A percentile compares a stretch with the other conserved stretches of the same genome.
phyloP scores from a whole-genome alignment of 2,797 vertebrate species.

The Coilia nasus region DNA sequence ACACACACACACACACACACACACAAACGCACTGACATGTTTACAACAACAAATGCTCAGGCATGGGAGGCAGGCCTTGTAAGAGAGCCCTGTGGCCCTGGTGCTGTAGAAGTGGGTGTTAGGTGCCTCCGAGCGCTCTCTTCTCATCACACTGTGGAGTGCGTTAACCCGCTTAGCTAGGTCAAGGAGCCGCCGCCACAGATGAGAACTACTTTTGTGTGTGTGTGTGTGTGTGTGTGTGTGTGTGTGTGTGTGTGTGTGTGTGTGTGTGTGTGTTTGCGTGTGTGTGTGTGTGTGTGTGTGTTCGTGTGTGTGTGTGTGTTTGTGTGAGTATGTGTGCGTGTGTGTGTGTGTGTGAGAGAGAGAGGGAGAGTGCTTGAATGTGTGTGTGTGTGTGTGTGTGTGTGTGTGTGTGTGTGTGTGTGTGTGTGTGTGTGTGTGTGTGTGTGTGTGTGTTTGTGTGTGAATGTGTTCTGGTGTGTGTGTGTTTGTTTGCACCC shows the following conservation, averaged over 20 bases:
- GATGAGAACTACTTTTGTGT: constrained; percentile 55
- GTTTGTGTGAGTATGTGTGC: too few species aligned
- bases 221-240: constrained; percentile 59
- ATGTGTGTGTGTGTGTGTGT: too few species aligned
- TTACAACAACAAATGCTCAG: constrained; percentile 66
- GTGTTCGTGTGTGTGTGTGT: neutral
- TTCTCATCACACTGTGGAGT: constrained; percentile 72
- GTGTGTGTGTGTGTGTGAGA: too few species aligned
- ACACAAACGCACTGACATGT: constrained; percentile 63
- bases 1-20: neutral
- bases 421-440: neutral
- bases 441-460: too few species aligned
- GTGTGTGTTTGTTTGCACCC: neutral
- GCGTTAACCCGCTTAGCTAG: constrained; percentile 75
- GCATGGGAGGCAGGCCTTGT: constrained; percentile 50
- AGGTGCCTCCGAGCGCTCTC: constrained; percentile 73
- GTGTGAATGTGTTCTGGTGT: neutral
- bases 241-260: constrained; percentile 55
- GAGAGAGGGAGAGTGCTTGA: too few species aligned
- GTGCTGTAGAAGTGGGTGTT: constrained; percentile 80
- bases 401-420: too few species aligned
- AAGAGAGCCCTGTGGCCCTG: constrained; percentile 74
- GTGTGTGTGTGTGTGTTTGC: constrained; percentile 57
- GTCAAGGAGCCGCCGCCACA: constrained; percentile 70
- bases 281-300: too few species aligned